These are phyloP conservation scores for Oasisia sp. DNA, from an alignment of 2,888 invertebrate genomes.

Conservation along the genomic window DNA sequence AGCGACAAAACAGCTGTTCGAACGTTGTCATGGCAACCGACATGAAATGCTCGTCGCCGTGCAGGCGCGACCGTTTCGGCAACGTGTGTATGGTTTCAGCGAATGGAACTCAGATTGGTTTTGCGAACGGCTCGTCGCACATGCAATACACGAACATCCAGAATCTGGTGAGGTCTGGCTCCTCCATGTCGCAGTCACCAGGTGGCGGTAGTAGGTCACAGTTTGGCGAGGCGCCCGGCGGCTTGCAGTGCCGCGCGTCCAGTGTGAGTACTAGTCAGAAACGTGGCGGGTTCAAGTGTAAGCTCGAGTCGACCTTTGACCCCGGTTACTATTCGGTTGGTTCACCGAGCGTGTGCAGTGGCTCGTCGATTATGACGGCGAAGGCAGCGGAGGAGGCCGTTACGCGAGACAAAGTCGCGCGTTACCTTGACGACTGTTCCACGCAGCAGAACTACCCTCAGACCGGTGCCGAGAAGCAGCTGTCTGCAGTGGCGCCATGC, in stretches of 20 bases:
- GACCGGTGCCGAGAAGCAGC: slow-evolving; percentile 17
- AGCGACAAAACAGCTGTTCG: too few relatives aligned
- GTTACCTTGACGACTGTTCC: slow-evolving; percentile 24
- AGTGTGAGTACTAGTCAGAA: slow-evolving; percentile 20
- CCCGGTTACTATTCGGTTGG: slow-evolving; percentile 60
- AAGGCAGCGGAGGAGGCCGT: slow-evolving; percentile 22
- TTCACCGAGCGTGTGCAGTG: slow-evolving; percentile 51
- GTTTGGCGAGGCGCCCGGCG: background rate
- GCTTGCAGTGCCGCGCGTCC: background rate
- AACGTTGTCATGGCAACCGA: background rate
- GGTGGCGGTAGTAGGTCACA: background rate
- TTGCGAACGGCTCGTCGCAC: background rate
- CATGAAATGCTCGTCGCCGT: background rate
- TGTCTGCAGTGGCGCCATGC: background rate
- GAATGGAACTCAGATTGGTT: background rate
- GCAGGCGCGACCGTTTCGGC: background rate
- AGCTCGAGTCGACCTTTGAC: slow-evolving; percentile 54
- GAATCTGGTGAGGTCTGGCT: background rate
- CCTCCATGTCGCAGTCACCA: background rate
- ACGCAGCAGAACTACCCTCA: background rate
- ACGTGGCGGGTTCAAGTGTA: slow-evolving; percentile 28
- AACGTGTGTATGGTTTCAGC: background rate
- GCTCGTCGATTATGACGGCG: slow-evolving; percentile 27
- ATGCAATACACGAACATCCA: slow-evolving; percentile 17
- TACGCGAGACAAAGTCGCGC: slow-evolving; percentile 23